Percentiles rank a stretch among this genome's conserved stretches.
Conservation (phyloP, 1,140 invertebrate species). For the Anthonomus grandis region DNA sequence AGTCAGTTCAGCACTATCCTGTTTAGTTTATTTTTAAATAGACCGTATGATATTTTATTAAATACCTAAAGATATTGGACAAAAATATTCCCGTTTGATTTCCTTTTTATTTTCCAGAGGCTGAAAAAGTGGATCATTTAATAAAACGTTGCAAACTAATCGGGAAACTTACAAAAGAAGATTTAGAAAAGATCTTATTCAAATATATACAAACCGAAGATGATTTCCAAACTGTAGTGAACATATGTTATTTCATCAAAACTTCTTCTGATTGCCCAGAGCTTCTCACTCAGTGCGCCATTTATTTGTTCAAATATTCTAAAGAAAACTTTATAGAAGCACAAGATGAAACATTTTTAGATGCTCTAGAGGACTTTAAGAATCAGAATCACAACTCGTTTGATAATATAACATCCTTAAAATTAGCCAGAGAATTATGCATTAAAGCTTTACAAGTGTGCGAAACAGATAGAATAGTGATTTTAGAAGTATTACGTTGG, state of each 20-base stretch:
- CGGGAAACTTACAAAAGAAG: no score
- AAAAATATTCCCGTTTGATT: no score
- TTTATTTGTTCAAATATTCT: constrained; percentile 8
- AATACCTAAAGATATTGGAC: no score
- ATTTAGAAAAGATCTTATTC: no score
- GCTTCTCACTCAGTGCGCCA: constrained; percentile 5
- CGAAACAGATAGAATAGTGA: constrained; percentile 5
- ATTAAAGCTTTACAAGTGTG: constrained; percentile 29
- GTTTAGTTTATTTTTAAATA: no score
- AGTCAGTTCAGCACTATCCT: no score
- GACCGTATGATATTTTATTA: no score
- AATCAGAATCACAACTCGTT: neutral
- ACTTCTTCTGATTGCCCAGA: no score
- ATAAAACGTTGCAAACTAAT: no score
- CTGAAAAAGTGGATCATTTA: no score
- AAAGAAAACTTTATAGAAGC: neutral
- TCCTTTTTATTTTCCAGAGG: no score
- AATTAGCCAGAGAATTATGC: constrained; percentile 25
- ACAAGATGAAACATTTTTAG: constrained; percentile 15
- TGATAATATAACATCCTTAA: constrained; percentile 14
- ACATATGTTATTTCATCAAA: no score
- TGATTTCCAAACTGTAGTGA: constrained; percentile 1
- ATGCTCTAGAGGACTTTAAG: neutral
- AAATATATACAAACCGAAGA: neutral
- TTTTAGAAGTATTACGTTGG: constrained; percentile 27